Evolutionary conservation across 2,113 vertebrate genomes (phyloP).

Genomic region (Benitochromis conjunctus): DNA sequence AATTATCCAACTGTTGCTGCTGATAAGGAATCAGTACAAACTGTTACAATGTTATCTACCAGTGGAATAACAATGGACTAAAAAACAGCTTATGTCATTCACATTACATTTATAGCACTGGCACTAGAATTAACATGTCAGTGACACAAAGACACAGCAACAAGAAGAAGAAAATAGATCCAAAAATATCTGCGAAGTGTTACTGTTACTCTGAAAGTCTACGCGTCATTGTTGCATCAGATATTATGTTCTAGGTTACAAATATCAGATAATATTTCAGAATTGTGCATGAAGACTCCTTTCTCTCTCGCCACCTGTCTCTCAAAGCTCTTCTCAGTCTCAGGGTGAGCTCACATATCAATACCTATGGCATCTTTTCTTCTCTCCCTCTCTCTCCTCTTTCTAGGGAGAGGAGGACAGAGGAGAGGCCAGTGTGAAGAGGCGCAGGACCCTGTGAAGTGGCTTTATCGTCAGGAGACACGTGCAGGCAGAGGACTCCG

Average conservation of each 20-base stretch:
- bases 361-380: slow-evolving; percentile 45
- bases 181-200: background rate
- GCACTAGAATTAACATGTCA: background rate
- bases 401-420: slow-evolving; percentile 22
- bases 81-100: background rate
- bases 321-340: slow-evolving; percentile 7
- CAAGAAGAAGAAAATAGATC: background rate
- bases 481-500: slow-evolving; percentile 40
- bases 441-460: slow-evolving; percentile 70
- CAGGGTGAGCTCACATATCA: slow-evolving; percentile 47
- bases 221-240: background rate
- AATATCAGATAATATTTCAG: slow-evolving; percentile 17
- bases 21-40: background rate
- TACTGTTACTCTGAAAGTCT: background rate
- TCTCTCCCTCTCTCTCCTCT: background rate
- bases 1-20: background rate
- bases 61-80: background rate
- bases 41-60: background rate
- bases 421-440: slow-evolving; percentile 36
- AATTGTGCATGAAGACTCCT: background rate
- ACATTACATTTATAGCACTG: background rate
- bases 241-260: background rate
- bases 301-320: background rate
- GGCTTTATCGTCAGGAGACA: slow-evolving; percentile 68
- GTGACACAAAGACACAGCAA: slow-evolving; percentile 3